Percentiles rank a stretch among this genome's conserved stretches.
Conservation (phyloP, 1,140 invertebrate genomes). For the Ceratosolen fusciceps region DNA sequence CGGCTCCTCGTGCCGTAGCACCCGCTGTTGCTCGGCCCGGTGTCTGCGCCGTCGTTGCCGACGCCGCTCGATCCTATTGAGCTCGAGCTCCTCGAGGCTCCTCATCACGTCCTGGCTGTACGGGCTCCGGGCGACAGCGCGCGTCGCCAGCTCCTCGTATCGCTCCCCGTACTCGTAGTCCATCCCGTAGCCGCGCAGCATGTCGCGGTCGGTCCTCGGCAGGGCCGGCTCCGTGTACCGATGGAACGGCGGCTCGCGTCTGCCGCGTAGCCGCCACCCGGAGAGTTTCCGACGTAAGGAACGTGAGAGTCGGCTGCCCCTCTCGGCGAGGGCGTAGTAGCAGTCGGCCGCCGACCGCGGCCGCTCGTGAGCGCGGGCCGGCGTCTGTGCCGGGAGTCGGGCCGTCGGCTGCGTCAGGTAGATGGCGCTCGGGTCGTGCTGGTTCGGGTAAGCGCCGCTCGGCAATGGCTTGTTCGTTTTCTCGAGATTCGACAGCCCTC, state of each 20-base stretch:
- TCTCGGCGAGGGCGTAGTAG: slow-evolving; percentile 64
- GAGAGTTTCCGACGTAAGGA: slow-evolving; percentile 58
- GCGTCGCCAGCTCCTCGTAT: slow-evolving; percentile 34
- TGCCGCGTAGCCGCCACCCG: slow-evolving; percentile 39
- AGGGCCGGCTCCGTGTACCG: not conserved
- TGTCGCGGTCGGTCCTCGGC: not conserved
- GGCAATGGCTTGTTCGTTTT: slow-evolving; percentile 67
- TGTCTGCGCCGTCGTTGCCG: not conserved
- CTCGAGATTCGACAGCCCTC: slow-evolving; percentile 68
- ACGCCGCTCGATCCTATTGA: slow-evolving; percentile 10
- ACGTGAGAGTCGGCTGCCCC: slow-evolving; percentile 61
- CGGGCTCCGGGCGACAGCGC: not conserved
- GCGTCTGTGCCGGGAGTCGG: slow-evolving; percentile 49
- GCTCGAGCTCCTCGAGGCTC: slow-evolving; percentile 44
- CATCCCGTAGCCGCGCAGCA: slow-evolving; percentile 32
- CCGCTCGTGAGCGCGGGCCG: slow-evolving; percentile 48
- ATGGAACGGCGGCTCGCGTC: not conserved
- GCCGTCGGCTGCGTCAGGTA: slow-evolving; percentile 48
- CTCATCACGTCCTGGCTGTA: slow-evolving; percentile 38
- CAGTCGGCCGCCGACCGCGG: slow-evolving; percentile 57
- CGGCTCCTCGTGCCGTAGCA: not conserved
- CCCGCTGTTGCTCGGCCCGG: slow-evolving; percentile 3
- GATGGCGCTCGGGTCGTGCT: slow-evolving; percentile 62
- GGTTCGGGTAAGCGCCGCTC: slow-evolving; percentile 64
- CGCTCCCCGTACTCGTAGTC: slow-evolving; percentile 38